Evolutionary conservation across 2,888 invertebrate species (phyloP).

Genomic region (Dusona sp.): DNA sequence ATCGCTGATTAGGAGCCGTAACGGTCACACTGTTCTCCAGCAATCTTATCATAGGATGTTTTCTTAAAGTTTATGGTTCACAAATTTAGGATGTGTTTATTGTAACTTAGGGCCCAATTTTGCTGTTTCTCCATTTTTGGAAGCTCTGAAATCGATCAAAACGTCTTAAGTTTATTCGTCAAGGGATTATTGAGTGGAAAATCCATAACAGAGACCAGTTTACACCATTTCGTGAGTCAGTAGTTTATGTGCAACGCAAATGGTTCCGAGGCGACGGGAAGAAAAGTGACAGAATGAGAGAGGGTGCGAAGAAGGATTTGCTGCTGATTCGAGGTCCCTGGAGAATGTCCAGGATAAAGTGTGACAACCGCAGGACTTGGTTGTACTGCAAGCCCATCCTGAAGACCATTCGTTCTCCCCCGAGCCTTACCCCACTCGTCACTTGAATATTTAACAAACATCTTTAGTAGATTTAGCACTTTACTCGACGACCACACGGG

Average conservation of each 20-base stretch:
- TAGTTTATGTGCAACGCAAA: neutral
- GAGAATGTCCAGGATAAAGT: constrained; percentile 48
- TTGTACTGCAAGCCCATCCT: constrained; percentile 27
- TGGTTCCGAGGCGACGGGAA: neutral
- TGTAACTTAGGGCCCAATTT: neutral
- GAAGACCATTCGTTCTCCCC: constrained; percentile 19
- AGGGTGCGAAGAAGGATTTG: neutral
- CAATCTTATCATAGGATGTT: neutral
- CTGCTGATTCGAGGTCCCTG: constrained; percentile 2
- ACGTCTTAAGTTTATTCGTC: neutral
- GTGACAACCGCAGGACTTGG: constrained; percentile 48
- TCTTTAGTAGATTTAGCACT: constrained; percentile 74
- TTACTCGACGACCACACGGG: constrained; percentile 44
- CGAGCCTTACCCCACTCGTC: constrained; percentile 32
- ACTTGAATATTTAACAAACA: constrained; percentile 76
- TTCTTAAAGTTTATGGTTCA: neutral
- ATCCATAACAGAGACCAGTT: neutral
- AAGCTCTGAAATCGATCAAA: neutral
- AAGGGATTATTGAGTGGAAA: neutral
- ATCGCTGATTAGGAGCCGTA: constrained; percentile 4
- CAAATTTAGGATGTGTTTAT: neutral
- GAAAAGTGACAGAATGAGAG: neutral
- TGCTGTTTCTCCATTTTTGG: neutral
- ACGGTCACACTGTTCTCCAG: neutral
- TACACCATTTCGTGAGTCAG: neutral